phyloP scores from a whole-genome alignment of 1,140 invertebrate genomes.

The Diabrotica virgifera region DNA sequence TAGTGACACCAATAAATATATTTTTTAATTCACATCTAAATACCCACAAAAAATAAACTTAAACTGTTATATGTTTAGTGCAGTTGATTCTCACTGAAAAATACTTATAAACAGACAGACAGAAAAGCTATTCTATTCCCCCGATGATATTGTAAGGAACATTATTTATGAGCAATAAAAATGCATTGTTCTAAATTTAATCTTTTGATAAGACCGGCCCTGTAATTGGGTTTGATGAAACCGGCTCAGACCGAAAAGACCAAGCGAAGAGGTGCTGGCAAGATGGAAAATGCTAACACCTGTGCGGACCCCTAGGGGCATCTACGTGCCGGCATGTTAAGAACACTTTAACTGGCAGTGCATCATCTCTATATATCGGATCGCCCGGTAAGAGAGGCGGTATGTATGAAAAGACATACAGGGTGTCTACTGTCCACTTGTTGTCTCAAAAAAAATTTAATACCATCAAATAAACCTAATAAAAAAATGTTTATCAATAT shows the following conservation, averaged over 20 bases:
- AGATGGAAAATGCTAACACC: conserved; percentile 36
- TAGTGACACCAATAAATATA: too few relatives aligned
- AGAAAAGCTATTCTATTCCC: conserved; percentile 5
- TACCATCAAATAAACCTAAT: too few relatives aligned
- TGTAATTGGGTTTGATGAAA: conserved; percentile 38
- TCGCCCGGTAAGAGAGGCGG: neutral
- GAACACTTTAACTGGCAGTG: conserved; percentile 29
- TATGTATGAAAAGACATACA: neutral
- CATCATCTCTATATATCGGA: conserved; percentile 24
- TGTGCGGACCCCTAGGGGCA: conserved; percentile 32
- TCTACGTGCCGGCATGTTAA: conserved; percentile 36
- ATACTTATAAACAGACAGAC: conserved; percentile 1
- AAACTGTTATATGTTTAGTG: neutral
- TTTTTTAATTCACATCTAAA: too few relatives aligned
- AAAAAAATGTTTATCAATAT: too few relatives aligned
- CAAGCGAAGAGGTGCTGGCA: conserved; percentile 28
- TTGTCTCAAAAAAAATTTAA: too few relatives aligned
- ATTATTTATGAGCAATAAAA: conserved; percentile 31
- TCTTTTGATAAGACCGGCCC: conserved; percentile 37
- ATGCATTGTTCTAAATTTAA: conserved; percentile 43
- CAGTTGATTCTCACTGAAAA: neutral
- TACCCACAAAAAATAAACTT: too few relatives aligned
- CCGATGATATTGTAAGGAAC: conserved; percentile 21
- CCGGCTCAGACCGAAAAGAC: conserved; percentile 34
- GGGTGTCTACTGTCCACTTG: conserved; percentile 2